Evolutionary conservation across 2,888 invertebrate species (phyloP).

Genomic region (Deilephila elpenor): DNA sequence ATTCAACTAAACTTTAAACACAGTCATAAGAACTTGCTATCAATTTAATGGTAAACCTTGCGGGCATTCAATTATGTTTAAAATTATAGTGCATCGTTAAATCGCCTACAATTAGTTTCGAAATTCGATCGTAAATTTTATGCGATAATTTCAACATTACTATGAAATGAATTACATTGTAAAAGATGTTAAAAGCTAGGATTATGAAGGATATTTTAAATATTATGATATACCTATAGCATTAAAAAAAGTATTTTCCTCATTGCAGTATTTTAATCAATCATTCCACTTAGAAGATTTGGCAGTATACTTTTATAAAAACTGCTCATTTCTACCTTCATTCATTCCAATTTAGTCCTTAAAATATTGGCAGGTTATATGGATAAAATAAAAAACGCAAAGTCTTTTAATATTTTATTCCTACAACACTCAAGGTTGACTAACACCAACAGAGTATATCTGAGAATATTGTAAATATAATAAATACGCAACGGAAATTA

Average conservation of each 20-base stretch:
- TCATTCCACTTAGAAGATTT: too few species aligned
- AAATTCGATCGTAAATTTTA: slow-evolving; percentile 4
- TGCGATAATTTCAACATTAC: background rate
- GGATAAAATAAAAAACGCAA: background rate
- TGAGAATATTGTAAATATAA: background rate
- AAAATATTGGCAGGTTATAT: too few species aligned
- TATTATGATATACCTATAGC: background rate
- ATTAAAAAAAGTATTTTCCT: too few species aligned
- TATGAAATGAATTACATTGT: too few species aligned
- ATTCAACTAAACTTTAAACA: too few species aligned
- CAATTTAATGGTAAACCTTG: background rate
- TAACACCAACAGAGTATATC: background rate
- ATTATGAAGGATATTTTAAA: background rate
- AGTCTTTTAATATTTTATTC: slow-evolving; percentile 1
- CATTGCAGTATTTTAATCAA: too few species aligned
- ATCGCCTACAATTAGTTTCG: background rate
- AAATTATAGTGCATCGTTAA: background rate
- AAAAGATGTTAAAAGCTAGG: too few species aligned
- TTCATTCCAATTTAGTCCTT: background rate
- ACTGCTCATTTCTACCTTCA: too few species aligned
- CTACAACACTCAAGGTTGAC: slow-evolving; percentile 6
- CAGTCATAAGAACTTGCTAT: background rate
- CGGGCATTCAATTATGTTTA: background rate
- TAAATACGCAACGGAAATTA: slow-evolving; percentile 12
- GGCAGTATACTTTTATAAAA: too few species aligned